phyloP scores from a whole-genome alignment of 2,113 vertebrate species.

The Paradisaea rubra region DNA sequence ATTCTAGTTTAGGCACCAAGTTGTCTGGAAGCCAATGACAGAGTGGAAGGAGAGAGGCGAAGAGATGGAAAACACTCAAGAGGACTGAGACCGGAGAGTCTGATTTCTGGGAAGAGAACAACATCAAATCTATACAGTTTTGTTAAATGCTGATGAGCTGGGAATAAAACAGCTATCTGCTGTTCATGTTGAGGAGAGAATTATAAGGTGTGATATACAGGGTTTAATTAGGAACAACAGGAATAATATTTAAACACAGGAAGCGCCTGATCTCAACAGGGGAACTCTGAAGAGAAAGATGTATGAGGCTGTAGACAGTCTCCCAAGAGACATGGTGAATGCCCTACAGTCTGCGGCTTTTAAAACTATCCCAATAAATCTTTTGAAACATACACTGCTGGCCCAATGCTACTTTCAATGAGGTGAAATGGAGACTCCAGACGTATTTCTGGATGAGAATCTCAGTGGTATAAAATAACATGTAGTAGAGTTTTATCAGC shows the following conservation, averaged over 20 bases:
- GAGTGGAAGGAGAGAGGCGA: background rate
- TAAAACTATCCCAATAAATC: background rate
- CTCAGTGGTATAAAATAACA: background rate
- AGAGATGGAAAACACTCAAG: background rate
- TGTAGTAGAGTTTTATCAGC: background rate
- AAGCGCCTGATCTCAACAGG: background rate
- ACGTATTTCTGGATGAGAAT: background rate
- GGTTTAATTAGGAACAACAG: background rate
- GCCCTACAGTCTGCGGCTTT: background rate
- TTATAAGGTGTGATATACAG: background rate
- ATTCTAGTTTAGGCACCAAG: slow-evolving; percentile 10
- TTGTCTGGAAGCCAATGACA: slow-evolving; percentile 7
- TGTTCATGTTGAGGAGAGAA: background rate
- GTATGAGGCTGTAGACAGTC: background rate
- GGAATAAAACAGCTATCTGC: background rate
- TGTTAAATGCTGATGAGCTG: background rate
- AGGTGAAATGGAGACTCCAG: background rate
- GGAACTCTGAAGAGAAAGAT: background rate
- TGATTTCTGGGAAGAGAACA: slow-evolving; percentile 6
- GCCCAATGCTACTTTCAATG: background rate
- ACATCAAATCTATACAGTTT: background rate
- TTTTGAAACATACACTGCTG: background rate
- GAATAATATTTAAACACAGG: background rate
- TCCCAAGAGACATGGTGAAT: background rate
- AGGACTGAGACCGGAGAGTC: background rate